Evolutionary conservation across 92 coral and sea anemone species (phyloP), one percentile per base, ranked within the genome.

Genomic region (Porites divaricata): DNA sequence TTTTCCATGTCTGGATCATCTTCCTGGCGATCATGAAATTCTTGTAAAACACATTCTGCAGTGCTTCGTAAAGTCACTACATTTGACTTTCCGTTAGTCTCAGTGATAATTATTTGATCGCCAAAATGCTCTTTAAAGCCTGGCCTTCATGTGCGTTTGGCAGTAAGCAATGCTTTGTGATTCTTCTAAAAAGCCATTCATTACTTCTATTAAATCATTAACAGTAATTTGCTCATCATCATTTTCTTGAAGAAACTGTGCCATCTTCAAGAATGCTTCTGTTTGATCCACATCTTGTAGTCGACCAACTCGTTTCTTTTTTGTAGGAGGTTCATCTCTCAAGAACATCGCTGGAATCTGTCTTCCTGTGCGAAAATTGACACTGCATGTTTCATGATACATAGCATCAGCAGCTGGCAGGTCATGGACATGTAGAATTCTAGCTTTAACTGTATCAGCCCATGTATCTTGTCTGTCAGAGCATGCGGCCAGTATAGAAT

Each of bases 61-160:
- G 88, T 84, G 53, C 81, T 64, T 24, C 75, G 23, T 41, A 74
- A 84, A 1, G 81, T 84, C 16, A 75, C 88, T 62, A 84, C 82
- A 57, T 75, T 64, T 19, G 66, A 17, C 28, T 54, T 81, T 20
- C 86, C 86, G 41, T 35, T 35, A 35, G 4, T 3, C 41, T 35
- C 6, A 35, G 41, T 35, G 41, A 35, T 35, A 35, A 58, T 70
- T 71, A 72, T 58, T 70, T 63, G 62, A 61, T 85, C 79, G 41
- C 84, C 81, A 64, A 86, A 86, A 61, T 80, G 74, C 61, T 86
- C 90, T 72, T 73, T 52, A 23, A 87, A 6, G 9, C 67, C 35
- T 65, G 2, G 65, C 10, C 13, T 81, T 88, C 82, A 87, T 87
- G 62, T 81, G 76, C 9, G 64, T 63, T 2, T 52, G 69, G 76